Percentiles rank a stretch among this genome's conserved stretches.
Evolutionary conservation across 2,113 vertebrate genomes (phyloP).

Genomic region (Dicentrarchus labrax): DNA sequence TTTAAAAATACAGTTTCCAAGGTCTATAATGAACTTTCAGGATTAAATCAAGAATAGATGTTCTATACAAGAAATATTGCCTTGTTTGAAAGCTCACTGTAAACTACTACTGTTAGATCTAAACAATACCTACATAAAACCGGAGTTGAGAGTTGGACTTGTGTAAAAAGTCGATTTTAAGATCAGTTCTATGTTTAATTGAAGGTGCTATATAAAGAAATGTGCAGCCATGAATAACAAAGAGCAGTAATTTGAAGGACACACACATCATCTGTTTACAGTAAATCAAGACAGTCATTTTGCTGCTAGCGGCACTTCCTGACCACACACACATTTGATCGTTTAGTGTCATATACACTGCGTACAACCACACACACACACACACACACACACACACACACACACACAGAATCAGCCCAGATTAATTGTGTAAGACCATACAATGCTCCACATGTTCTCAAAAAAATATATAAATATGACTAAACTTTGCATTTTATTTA

Average conservation of each 20-base stretch:
- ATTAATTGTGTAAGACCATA: not conserved
- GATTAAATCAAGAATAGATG: too few relatives aligned
- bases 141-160: not conserved
- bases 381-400: not conserved
- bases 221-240: not conserved
- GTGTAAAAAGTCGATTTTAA: too few relatives aligned
- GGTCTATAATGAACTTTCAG: not conserved
- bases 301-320: not conserved
- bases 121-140: too few relatives aligned
- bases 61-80: too few relatives aligned
- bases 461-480: not conserved
- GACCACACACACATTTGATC: not conserved
- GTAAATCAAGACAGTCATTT: not conserved
- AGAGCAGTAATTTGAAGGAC: not conserved
- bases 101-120: not conserved
- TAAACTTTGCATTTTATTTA: not conserved
- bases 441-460: not conserved
- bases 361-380: not conserved
- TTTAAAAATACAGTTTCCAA: not conserved
- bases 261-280: constrained; percentile 19
- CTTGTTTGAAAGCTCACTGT: too few relatives aligned
- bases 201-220: not conserved
- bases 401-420: not conserved
- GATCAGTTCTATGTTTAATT: not conserved
- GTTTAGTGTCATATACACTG: not conserved